Conservation (phyloP, 2,797 vertebrate species). For the Hozukius guyotensis region DNA sequence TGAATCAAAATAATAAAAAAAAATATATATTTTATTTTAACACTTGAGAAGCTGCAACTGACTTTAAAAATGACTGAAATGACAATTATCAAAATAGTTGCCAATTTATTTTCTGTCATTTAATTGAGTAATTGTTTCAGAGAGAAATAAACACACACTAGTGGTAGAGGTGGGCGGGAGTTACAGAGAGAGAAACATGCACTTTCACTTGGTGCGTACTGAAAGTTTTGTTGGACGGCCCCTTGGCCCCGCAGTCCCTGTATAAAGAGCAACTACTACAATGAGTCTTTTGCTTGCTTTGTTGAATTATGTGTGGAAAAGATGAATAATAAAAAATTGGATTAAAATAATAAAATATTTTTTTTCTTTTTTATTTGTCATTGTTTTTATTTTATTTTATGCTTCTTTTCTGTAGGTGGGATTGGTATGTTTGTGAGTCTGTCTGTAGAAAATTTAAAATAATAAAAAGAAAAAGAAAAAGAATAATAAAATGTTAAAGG, state of each 20-base stretch:
- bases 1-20: not conserved
- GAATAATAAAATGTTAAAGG: no score
- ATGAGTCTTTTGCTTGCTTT: not conserved
- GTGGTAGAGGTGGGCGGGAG: not conserved
- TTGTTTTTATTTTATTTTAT: no score
- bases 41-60: not conserved
- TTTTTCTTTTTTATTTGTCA: no score
- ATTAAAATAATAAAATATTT: no score
- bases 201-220: constrained; percentile 24
- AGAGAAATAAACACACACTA: no score
- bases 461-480: not conserved
- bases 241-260: constrained; percentile 41
- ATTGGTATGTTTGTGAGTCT: no score
- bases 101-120: not conserved
- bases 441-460: no score
- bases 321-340: not conserved
- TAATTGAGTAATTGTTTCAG: not conserved
- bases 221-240: constrained; percentile 64
- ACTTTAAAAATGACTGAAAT: not conserved
- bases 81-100: not conserved
- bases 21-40: not conserved
- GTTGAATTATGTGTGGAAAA: not conserved
- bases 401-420: no score
- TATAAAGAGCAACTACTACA: no score
- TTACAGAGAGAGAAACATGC: not conserved